Evolutionary conservation across 2,113 vertebrate genomes (phyloP).

Genomic region (Platysteira castanea): DNA sequence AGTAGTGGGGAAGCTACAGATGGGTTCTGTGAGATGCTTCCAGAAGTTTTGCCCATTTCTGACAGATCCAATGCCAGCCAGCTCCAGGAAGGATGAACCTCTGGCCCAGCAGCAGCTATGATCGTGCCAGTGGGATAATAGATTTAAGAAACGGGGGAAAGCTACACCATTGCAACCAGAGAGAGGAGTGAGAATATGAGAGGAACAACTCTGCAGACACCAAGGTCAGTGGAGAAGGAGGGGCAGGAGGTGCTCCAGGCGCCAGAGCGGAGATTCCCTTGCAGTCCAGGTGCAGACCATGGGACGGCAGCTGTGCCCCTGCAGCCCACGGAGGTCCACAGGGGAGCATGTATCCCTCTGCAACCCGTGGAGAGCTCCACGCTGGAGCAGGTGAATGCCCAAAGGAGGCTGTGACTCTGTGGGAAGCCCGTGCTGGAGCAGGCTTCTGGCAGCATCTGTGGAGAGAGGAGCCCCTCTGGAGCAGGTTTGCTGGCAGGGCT

Average conservation of each 20-base stretch:
- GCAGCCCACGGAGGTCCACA: background rate
- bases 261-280: background rate
- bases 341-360: background rate
- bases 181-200: background rate
- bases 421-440: background rate
- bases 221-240: background rate
- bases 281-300: background rate
- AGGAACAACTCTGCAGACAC: background rate
- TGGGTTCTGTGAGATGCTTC: background rate
- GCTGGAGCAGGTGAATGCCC: background rate
- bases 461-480: background rate
- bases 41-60: background rate
- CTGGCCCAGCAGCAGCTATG: background rate
- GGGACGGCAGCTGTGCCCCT: background rate
- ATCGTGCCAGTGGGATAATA: background rate
- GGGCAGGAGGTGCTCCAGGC: background rate
- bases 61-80: background rate
- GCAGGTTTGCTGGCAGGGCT: background rate
- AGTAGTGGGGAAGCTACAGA: background rate
- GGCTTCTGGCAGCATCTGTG: background rate
- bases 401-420: background rate
- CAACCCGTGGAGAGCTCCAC: accelerated
- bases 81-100: background rate
- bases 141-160: background rate
- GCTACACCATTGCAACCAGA: background rate